phyloP scores from a whole-genome alignment of 2,888 invertebrate species.

The Entomobrya multifasciata region DNA sequence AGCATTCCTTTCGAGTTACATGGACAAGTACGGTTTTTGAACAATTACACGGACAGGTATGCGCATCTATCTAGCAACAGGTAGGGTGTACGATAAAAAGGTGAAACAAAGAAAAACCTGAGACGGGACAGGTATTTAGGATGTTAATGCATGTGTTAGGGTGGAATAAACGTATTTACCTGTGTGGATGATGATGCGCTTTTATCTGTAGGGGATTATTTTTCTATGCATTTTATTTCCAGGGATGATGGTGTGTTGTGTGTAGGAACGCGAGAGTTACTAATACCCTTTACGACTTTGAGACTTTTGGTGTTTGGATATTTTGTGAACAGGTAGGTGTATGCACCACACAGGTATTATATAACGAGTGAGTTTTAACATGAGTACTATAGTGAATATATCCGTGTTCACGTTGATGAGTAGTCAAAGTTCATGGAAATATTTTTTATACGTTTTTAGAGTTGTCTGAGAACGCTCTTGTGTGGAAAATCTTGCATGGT shows the following conservation, averaged over 20 bases:
- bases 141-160: no score
- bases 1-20: constrained; percentile 19
- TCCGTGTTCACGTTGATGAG: constrained; percentile 3
- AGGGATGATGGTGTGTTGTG: constrained; percentile 38
- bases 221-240: constrained; percentile 48
- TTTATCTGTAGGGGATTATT: not conserved
- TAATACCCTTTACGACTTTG: no score
- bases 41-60: not conserved
- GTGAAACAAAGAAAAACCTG: constrained; percentile 19
- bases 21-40: constrained; percentile 25
- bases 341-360: not conserved
- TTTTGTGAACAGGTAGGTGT: constrained; percentile 8
- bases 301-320: constrained; percentile 1
- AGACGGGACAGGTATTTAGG: constrained; percentile 39
- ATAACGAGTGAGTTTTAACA: no score
- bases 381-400: no score
- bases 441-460: constrained; percentile 17
- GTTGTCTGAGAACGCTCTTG: no score
- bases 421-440: constrained; percentile 51
- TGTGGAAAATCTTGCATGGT: no score
- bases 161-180: no score
- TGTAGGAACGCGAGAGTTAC: not conserved
- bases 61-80: constrained; percentile 9
- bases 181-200: not conserved
- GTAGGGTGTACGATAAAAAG: not conserved